phyloP scores from a whole-genome alignment of 2,797 vertebrate species.

The Ispidina lecontei region DNA sequence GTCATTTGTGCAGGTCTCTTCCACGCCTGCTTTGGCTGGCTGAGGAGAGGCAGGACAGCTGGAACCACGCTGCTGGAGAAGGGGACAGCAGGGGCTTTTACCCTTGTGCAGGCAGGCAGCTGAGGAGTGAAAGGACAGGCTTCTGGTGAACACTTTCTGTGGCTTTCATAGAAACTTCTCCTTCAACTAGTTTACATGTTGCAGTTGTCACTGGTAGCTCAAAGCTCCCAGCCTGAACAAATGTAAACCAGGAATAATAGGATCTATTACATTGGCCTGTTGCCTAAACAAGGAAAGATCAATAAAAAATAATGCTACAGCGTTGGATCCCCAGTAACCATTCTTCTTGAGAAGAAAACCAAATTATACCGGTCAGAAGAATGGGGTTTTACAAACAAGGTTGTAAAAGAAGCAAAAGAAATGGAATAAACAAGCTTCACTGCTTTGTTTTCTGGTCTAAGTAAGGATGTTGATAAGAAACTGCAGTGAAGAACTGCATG shows the following conservation, averaged over 20 bases:
- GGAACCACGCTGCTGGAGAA: not conserved
- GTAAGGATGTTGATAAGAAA: not conserved
- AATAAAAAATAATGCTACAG: conserved; percentile 34
- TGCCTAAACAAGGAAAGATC: conserved; percentile 31
- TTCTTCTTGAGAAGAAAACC: not conserved
- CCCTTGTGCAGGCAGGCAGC: not conserved
- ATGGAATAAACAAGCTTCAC: not conserved
- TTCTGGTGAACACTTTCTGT: conserved; percentile 20
- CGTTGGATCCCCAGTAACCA: conserved; percentile 17
- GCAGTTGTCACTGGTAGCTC: conserved; percentile 7
- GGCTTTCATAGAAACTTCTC: not conserved
- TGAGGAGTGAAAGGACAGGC: not conserved
- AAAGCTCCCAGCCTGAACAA: conserved; percentile 19
- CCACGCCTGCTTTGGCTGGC: not conserved
- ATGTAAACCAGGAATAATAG: not conserved
- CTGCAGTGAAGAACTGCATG: not conserved
- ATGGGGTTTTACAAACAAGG: conserved; percentile 31
- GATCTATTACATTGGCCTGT: not conserved
- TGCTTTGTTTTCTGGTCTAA: not conserved
- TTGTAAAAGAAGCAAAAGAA: conserved; percentile 32
- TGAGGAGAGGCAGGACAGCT: not conserved
- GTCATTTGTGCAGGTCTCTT: not conserved
- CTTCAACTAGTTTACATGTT: not conserved
- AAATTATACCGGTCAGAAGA: not conserved
- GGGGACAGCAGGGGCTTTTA: not conserved